A percentile compares a stretch with the other conserved stretches of the same genome.
These are phyloP conservation scores for Antigone vipio DNA, from an alignment of 2,113 vertebrate genomes.

Conservation along the genomic window DNA sequence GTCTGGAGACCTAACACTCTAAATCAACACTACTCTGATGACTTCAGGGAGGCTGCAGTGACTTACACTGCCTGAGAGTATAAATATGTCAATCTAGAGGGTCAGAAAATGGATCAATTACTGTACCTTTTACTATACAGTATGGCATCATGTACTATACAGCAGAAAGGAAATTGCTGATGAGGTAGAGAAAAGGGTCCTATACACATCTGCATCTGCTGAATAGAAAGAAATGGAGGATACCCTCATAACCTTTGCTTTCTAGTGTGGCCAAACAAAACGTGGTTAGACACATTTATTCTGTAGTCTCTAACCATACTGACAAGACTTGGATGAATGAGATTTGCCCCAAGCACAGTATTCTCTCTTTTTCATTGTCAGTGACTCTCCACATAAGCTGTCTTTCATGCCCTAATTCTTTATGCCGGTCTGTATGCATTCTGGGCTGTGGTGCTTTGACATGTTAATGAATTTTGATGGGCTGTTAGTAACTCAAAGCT, in stretches of 20 bases:
- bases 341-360: not conserved
- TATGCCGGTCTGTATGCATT: not conserved
- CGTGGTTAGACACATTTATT: conserved; percentile 17
- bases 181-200: not conserved
- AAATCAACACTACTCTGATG: not conserved
- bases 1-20: not conserved
- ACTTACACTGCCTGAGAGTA: not conserved
- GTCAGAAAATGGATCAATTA: not conserved
- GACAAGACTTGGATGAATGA: conserved; percentile 31
- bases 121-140: not conserved
- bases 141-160: not conserved
- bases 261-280: conserved; percentile 29
- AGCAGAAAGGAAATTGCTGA: not conserved
- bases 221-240: not conserved
- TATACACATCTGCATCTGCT: not conserved
- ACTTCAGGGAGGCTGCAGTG: not conserved
- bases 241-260: conserved; percentile 15
- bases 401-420: conserved; percentile 49
- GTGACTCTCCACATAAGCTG: conserved; percentile 39
- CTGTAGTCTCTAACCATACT: not conserved
- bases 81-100: not conserved
- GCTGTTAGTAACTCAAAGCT: conserved; percentile 8
- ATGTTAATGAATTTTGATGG: conserved; percentile 5
- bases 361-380: conserved; percentile 6
- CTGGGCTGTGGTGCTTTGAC: conserved; percentile 20